These are phyloP conservation scores for Seriola dumerili DNA, from an alignment of 2,113 vertebrate species.

Conservation along the genomic window DNA sequence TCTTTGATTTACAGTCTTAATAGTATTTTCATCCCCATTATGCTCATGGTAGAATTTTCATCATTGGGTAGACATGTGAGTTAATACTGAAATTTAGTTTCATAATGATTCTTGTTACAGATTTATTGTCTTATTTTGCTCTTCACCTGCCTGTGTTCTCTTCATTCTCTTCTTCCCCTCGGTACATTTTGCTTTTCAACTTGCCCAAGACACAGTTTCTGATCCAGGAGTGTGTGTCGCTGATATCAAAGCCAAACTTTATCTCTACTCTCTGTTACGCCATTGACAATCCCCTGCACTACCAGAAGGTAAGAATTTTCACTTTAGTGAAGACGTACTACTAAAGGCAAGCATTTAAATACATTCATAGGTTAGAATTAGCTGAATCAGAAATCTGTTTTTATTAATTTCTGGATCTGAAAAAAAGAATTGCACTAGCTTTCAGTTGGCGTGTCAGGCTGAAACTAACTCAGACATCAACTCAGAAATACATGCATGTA, in stretches of 20 bases:
- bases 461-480: neutral
- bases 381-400: too few relatives aligned
- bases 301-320: constrained; percentile 93
- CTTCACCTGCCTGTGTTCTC: constrained; percentile 57
- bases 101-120: neutral
- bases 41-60: neutral
- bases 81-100: neutral
- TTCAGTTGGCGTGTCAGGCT: neutral
- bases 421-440: neutral
- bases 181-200: constrained; percentile 47
- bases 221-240: constrained; percentile 99
- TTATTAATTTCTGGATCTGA: too few relatives aligned
- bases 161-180: constrained; percentile 23
- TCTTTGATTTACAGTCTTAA: neutral
- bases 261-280: constrained; percentile 99
- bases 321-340: neutral
- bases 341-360: neutral
- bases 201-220: constrained; percentile 97
- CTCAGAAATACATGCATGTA: neutral
- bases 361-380: too few relatives aligned
- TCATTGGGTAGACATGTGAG: neutral
- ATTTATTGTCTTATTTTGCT: constrained; percentile 11
- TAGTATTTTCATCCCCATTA: neutral
- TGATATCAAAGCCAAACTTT: constrained; percentile 99
- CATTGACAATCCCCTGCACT: constrained; percentile 99